Conservation (phyloP, 2,888 invertebrate genomes). For the Meloe dianella region DNA sequence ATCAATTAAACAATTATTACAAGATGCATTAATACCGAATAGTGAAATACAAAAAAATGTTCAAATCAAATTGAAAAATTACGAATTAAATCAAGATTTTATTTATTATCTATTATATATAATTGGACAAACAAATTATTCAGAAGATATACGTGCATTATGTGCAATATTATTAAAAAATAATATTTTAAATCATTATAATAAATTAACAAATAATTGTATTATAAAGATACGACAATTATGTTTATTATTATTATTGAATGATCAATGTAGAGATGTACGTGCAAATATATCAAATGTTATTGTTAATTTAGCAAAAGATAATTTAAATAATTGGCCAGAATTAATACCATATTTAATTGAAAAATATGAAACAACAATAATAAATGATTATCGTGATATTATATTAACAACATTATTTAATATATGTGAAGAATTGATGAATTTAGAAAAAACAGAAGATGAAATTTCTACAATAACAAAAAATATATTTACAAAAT, state of each 20-base stretch:
- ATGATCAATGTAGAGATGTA: constrained; percentile 92
- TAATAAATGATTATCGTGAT: constrained; percentile 85
- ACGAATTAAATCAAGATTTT: constrained; percentile 97
- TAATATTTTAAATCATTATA: constrained; percentile 91
- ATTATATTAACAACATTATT: constrained; percentile 97
- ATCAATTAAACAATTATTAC: constrained; percentile 94
- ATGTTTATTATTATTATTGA: constrained; percentile 90
- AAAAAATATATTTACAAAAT: constrained; percentile 51
- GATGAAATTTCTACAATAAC: constrained; percentile 49
- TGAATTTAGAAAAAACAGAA: constrained; percentile 56
- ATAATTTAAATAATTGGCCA: constrained; percentile 88
- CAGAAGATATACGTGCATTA: constrained; percentile 94
- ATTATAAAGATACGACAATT: constrained; percentile 92
- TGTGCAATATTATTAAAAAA: constrained; percentile 98
- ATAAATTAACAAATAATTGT: constrained; percentile 86
- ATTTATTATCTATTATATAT: constrained; percentile 98
- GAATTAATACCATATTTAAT: constrained; percentile 90
- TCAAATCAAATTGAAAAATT: constrained; percentile 96
- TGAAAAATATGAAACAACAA: constrained; percentile 84
- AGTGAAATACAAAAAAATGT: constrained; percentile 93
- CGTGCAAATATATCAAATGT: constrained; percentile 96
- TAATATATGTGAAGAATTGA: constrained; percentile 96
- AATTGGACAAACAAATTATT: constrained; percentile 90
- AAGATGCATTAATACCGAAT: constrained; percentile 97
- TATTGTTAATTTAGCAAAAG: constrained; percentile 95